phyloP scores from a whole-genome alignment of 2,113 vertebrate species.

The Cinclus cinclus region DNA sequence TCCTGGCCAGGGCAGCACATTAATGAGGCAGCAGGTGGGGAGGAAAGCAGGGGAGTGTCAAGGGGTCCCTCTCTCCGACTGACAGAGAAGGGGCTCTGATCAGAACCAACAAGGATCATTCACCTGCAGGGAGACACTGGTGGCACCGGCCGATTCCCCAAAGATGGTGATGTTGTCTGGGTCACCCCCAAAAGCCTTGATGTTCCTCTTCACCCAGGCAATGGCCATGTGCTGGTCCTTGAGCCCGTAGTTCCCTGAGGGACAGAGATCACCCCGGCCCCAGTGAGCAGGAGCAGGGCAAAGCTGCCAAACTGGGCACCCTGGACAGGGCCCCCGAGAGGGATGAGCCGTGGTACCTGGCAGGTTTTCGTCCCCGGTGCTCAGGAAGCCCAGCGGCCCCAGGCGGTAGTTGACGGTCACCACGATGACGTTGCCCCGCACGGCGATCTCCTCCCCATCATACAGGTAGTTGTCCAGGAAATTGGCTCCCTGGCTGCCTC shows the following conservation, averaged over 20 bases:
- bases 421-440: constrained; percentile 88
- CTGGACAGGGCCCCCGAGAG: accelerated
- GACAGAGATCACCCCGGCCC: neutral
- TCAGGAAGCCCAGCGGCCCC: constrained; percentile 91
- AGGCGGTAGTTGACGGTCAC: constrained; percentile 90
- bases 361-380: constrained; percentile 81
- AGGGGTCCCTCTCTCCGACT: too few relatives aligned
- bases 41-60: neutral
- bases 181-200: constrained; percentile 88
- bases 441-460: constrained; percentile 84
- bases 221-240: constrained; percentile 96
- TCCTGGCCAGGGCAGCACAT: neutral
- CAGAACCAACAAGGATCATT: neutral
- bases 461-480: constrained; percentile 88
- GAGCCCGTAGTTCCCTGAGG: constrained; percentile 90
- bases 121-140: constrained; percentile 89
- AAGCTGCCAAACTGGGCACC: neutral
- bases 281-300: neutral
- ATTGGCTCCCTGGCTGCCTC: constrained; percentile 81
- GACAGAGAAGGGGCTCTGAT: neutral
- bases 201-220: constrained; percentile 94
- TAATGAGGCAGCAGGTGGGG: neutral
- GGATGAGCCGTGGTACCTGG: constrained; percentile 68
- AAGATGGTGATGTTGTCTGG: constrained; percentile 90
- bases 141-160: constrained; percentile 89